phyloP scores from a whole-genome alignment of 92 coral and sea anemone species.

The Siderastrea siderea region DNA sequence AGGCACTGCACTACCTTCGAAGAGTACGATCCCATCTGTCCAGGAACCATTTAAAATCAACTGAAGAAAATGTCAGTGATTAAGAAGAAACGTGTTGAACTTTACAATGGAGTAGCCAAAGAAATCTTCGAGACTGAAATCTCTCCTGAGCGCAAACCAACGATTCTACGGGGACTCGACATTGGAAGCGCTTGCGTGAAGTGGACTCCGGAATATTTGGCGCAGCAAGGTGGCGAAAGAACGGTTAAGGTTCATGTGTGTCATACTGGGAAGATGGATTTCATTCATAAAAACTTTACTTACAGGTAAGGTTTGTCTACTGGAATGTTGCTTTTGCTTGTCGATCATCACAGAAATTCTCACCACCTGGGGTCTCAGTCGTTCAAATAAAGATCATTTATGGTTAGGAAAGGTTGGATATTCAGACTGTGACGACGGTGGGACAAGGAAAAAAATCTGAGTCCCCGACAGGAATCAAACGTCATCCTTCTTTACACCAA shows the following conservation, averaged over 20 bases:
- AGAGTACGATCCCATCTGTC: neutral
- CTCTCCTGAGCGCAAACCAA: constrained; percentile 68
- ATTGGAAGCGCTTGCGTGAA: constrained; percentile 74
- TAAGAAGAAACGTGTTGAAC: constrained; percentile 35
- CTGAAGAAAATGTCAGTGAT: neutral
- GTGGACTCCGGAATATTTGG: constrained; percentile 85
- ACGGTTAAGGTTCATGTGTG: constrained; percentile 87
- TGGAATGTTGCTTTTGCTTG: too few species aligned
- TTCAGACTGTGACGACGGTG: too few species aligned
- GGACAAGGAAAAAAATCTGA: too few species aligned
- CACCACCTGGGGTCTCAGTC: too few species aligned
- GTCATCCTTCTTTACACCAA: too few species aligned
- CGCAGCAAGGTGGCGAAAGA: constrained; percentile 67
- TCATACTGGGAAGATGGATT: constrained; percentile 77
- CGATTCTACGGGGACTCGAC: constrained; percentile 74
- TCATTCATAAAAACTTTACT: constrained; percentile 84
- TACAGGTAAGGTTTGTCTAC: constrained; percentile 67
- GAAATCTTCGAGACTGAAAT: constrained; percentile 57
- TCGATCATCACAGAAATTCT: too few species aligned
- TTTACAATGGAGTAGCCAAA: constrained; percentile 59
- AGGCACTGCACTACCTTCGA: too few species aligned
- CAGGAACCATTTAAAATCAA: neutral
- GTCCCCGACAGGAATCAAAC: too few species aligned
- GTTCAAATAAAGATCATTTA: too few species aligned
- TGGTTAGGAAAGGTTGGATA: too few species aligned